These are phyloP conservation scores for Vulpes vulpes DNA, from an alignment of 2,113 vertebrate species.

Conservation along the genomic window DNA sequence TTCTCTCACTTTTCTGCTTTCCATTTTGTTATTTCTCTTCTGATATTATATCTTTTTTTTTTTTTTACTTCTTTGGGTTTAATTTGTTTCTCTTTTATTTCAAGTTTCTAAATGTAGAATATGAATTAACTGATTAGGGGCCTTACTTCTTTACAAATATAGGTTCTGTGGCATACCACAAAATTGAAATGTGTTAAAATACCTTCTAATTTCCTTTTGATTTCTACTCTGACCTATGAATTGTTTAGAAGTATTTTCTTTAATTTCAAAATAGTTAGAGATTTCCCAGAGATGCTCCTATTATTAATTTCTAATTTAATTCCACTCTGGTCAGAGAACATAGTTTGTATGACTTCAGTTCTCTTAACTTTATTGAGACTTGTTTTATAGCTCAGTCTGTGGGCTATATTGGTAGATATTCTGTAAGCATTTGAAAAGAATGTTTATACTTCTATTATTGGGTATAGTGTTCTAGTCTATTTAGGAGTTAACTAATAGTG, in stretches of 20 bases:
- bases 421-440: background rate
- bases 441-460: background rate
- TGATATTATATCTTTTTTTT: background rate
- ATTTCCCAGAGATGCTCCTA: background rate
- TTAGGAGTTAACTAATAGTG: background rate
- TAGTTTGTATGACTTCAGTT: constrained; percentile 12
- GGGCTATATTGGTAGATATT: background rate
- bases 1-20: background rate
- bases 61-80: background rate
- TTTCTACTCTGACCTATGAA: background rate
- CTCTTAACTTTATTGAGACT: background rate
- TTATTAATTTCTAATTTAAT: constrained; percentile 48
- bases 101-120: background rate
- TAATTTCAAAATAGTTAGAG: background rate
- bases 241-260: background rate
- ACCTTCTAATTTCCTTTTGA: background rate
- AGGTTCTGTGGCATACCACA: background rate
- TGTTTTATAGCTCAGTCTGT: background rate
- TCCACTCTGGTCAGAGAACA: background rate
- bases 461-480: background rate
- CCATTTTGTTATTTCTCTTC: background rate
- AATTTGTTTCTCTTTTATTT: background rate
- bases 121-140: background rate
- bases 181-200: background rate
- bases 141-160: background rate